Evolutionary conservation across 92 coral and sea anemone species (phyloP).

Genomic region (Palythoa heliodiscus): DNA sequence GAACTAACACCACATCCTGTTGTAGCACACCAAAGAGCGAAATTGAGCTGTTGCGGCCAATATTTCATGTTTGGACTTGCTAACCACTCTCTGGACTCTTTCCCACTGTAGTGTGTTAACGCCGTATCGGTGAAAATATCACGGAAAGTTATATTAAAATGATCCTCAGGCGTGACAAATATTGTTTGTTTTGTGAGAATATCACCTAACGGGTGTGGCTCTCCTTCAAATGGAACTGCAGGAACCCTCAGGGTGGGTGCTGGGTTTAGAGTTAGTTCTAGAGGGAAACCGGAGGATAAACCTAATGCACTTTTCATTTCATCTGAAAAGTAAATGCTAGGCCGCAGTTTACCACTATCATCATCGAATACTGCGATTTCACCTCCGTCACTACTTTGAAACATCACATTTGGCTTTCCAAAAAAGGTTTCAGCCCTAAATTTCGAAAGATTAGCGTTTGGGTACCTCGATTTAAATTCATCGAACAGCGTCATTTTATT

Average conservation of each 20-base stretch:
- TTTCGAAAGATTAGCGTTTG: neutral
- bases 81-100: conserved; percentile 25
- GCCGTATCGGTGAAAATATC: conserved; percentile 18
- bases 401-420: conserved; percentile 18
- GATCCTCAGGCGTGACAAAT: conserved; percentile 10
- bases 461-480: neutral
- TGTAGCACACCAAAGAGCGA: conserved; percentile 29
- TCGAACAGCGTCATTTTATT: conserved; percentile 15
- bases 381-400: neutral
- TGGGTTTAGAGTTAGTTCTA: conserved; percentile 27
- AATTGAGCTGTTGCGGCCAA: too few relatives aligned
- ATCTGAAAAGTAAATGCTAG: conserved; percentile 12
- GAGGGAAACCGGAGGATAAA: neutral
- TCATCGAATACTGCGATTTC: conserved; percentile 30
- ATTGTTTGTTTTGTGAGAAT: conserved; percentile 45
- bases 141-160: neutral
- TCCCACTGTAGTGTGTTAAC: neutral
- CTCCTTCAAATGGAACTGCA: conserved; percentile 8
- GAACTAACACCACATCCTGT: conserved; percentile 21
- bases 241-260: conserved; percentile 1
- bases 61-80: conserved; percentile 12
- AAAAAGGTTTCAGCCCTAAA: neutral
- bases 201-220: conserved; percentile 4
- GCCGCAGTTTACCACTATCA: conserved; percentile 7
- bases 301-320: conserved; percentile 17